phyloP scores from a whole-genome alignment of 2,888 invertebrate genomes.

The Athripsodes cinereus region DNA sequence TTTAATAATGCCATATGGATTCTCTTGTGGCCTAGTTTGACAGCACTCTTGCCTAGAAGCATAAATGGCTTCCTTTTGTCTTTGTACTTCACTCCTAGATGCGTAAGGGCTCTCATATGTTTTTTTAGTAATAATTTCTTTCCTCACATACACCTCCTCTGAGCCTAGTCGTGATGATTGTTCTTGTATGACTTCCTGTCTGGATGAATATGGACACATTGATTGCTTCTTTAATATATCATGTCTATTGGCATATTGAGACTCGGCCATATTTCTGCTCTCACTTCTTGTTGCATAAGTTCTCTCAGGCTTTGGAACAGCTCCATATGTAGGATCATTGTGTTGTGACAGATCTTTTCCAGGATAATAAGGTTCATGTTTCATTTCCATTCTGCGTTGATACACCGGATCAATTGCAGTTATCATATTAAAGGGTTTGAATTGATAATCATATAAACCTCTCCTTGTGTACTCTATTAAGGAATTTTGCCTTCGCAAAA shows the following conservation, averaged over 20 bases:
- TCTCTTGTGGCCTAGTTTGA: constrained; percentile 13
- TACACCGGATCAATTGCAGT: constrained; percentile 53
- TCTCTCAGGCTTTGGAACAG: constrained; percentile 48
- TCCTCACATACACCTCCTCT: constrained; percentile 30
- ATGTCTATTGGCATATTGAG: constrained; percentile 14
- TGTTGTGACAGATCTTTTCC: constrained; percentile 21
- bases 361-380: constrained; percentile 48
- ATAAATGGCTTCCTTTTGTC: constrained; percentile 30
- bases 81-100: constrained; percentile 29
- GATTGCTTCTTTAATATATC: constrained; percentile 20
- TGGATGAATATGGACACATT: constrained; percentile 23
- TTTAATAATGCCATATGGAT: constrained; percentile 19
- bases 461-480: constrained; percentile 49
- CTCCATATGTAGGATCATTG: constrained; percentile 47
- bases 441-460: constrained; percentile 45
- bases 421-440: constrained; percentile 49
- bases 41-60: constrained; percentile 28
- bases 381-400: constrained; percentile 49
- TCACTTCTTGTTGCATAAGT: constrained; percentile 38
- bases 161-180: constrained; percentile 40
- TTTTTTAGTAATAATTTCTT: constrained; percentile 36
- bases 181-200: constrained; percentile 25
- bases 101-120: constrained; percentile 21
- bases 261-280: constrained; percentile 5
- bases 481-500: constrained; percentile 50